Percentiles rank a stretch among this genome's conserved stretches.
Conservation (phyloP, 2,797 vertebrate species). For the Psittacula derbiana region DNA sequence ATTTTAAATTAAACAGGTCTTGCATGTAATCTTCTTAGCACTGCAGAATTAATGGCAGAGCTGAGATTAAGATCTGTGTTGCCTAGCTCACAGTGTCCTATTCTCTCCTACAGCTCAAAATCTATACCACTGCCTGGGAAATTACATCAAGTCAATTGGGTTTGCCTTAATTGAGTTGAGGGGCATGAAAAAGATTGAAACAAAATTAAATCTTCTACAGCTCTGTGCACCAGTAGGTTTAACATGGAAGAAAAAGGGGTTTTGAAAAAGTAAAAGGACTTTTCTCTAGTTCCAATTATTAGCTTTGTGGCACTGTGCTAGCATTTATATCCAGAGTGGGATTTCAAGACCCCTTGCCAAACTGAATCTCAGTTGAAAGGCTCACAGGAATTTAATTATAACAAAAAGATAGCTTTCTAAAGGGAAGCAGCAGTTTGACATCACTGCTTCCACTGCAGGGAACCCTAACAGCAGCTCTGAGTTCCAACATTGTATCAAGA, state of each 20-base stretch:
- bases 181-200: neutral
- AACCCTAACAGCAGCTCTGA: neutral
- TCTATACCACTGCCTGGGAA: neutral
- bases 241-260: neutral
- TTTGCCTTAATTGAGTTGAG: constrained; percentile 26
- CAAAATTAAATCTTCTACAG: neutral
- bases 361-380: neutral
- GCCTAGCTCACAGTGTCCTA: neutral
- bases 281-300: neutral
- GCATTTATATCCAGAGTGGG: neutral
- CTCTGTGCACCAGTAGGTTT: neutral
- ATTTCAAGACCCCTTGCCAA: neutral
- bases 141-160: neutral
- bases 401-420: neutral
- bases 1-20: constrained; percentile 1
- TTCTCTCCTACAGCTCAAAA: constrained; percentile 5
- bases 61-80: neutral
- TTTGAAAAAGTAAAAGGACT: neutral
- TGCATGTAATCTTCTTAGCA: neutral
- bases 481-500: neutral
- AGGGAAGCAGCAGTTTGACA: neutral
- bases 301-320: neutral
- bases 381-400: neutral
- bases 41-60: neutral
- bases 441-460: neutral